phyloP scores from a whole-genome alignment of 2,113 vertebrate genomes.

The human (Homo sapiens) region GRCh38 chr7:45907001-45907500 shows the following conservation, averaged over 20 bases:
- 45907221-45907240: neutral
- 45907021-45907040: neutral
- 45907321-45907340: neutral
- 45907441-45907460: neutral
- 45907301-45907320: neutral
- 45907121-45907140: neutral
- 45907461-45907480: neutral
- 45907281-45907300: neutral
- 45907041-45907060: neutral
- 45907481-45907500: neutral
- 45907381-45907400: neutral
- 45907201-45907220: neutral
- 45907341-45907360: neutral
- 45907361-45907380: neutral
- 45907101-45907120: neutral
- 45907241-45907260: too few species aligned
- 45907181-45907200: neutral
- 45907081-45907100: neutral
- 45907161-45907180: neutral
- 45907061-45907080: neutral
- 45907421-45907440: neutral
- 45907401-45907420: neutral
- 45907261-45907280: neutral
- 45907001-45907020: neutral
- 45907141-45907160: neutral